These are phyloP conservation scores for Bembecia ichneumoniformis DNA, from an alignment of 2,888 invertebrate genomes.

Conservation along the genomic window DNA sequence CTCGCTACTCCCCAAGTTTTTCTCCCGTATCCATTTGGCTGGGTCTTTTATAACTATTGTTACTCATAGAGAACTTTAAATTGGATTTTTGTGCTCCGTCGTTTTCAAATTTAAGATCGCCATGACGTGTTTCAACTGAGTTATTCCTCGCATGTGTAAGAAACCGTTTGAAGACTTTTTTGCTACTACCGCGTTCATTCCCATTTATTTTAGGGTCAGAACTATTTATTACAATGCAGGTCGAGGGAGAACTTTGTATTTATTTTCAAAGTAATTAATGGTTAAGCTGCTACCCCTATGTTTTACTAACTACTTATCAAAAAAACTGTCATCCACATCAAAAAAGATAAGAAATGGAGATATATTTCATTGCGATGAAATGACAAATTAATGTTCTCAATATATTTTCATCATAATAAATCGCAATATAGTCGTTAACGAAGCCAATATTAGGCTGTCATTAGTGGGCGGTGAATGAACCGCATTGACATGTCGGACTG, in stretches of 20 bases:
- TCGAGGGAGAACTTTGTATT: conserved; percentile 6
- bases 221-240: conserved; percentile 23
- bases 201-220: no score
- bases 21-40: conserved; percentile 1
- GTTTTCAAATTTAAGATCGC: not conserved
- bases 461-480: conserved; percentile 17
- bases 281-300: not conserved
- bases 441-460: not conserved
- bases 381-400: not conserved
- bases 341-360: conserved; percentile 9
- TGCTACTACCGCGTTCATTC: no score
- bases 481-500: conserved; percentile 11
- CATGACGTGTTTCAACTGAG: no score
- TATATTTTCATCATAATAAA: conserved; percentile 4
- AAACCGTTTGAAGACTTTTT: no score
- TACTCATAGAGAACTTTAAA: not conserved
- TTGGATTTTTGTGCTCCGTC: not conserved
- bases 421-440: conserved; percentile 1
- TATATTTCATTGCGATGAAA: conserved; percentile 1
- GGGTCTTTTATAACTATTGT: conserved; percentile 4
- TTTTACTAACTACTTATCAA: conserved; percentile 2
- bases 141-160: no score
- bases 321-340: conserved; percentile 14
- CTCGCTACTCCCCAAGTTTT: conserved; percentile 1
- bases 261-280: not conserved